Conservation (phyloP, 2,888 invertebrate species). For the Leptogaster cylindrica region DNA sequence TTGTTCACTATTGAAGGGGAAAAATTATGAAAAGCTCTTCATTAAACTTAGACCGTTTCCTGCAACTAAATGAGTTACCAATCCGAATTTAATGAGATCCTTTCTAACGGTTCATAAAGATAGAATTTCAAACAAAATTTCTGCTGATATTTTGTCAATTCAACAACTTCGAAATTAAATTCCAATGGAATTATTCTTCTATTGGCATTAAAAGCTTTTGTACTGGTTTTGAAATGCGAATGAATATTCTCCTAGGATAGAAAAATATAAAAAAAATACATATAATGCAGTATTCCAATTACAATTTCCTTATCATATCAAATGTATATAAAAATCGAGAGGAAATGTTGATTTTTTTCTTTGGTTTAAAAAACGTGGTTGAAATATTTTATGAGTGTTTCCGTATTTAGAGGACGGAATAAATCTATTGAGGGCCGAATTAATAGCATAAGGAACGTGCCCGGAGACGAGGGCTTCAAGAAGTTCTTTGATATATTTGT, state of each 20-base stretch:
- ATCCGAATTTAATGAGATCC: neutral
- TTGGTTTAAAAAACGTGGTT: slow-evolving; percentile 38
- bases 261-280: no score
- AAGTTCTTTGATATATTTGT: slow-evolving; percentile 34
- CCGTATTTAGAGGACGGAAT: slow-evolving; percentile 27
- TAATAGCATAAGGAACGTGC: slow-evolving; percentile 33
- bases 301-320: slow-evolving; percentile 35
- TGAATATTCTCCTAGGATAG: no score
- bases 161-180: slow-evolving; percentile 28
- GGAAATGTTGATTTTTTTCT: no score
- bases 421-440: slow-evolving; percentile 37
- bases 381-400: slow-evolving; percentile 38
- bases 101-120: no score
- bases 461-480: slow-evolving; percentile 19
- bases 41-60: neutral
- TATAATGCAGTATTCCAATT: slow-evolving; percentile 28
- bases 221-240: slow-evolving; percentile 7
- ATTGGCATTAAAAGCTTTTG: neutral
- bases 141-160: slow-evolving; percentile 19
- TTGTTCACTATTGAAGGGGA: neutral
- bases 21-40: neutral
- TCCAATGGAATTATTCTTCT: neutral
- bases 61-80: neutral
- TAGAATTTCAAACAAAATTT: no score
- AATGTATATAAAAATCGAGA: no score